Evolutionary conservation across 64 coral and sea anemone genomes (phyloP).

Genomic region (Cladopsammia gracilis): DNA sequence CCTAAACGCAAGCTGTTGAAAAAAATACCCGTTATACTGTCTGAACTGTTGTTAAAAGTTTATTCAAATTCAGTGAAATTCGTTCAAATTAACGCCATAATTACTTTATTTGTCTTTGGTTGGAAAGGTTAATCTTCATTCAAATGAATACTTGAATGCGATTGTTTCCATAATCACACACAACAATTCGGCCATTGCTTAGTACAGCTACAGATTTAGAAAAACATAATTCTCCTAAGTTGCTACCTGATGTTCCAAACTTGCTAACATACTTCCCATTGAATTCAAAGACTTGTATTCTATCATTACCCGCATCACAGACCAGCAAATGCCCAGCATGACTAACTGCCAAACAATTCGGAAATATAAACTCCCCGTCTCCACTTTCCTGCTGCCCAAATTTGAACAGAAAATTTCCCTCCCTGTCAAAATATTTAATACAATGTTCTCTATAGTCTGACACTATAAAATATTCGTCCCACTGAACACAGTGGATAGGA

Average conservation of each 20-base stretch:
- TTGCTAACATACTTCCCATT: slow-evolving; percentile 47
- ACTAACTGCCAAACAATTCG: slow-evolving; percentile 41
- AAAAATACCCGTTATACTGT: neutral
- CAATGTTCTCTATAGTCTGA: slow-evolving; percentile 51
- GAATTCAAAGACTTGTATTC: slow-evolving; percentile 66
- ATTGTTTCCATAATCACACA: slow-evolving; percentile 34
- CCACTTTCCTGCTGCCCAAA: slow-evolving; percentile 60
- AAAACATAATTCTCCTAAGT: slow-evolving; percentile 65
- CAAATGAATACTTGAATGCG: no score
- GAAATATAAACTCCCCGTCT: slow-evolving; percentile 58
- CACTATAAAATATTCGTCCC: neutral
- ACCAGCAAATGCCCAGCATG: slow-evolving; percentile 35
- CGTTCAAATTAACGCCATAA: no score
- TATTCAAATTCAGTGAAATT: neutral
- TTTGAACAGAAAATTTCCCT: slow-evolving; percentile 61
- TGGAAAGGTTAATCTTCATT: no score
- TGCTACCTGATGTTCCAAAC: slow-evolving; percentile 67
- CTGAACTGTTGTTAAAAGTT: neutral
- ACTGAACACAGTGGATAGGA: slow-evolving; percentile 13
- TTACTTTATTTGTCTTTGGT: no score
- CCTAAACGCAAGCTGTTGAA: no score
- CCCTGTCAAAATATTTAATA: slow-evolving; percentile 58
- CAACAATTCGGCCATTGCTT: slow-evolving; percentile 41
- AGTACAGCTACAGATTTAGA: slow-evolving; percentile 45
- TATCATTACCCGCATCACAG: slow-evolving; percentile 72